These are phyloP conservation scores for Microctonus aethiopoides DNA, from an alignment of 2,888 invertebrate genomes.

Conservation along the genomic window DNA sequence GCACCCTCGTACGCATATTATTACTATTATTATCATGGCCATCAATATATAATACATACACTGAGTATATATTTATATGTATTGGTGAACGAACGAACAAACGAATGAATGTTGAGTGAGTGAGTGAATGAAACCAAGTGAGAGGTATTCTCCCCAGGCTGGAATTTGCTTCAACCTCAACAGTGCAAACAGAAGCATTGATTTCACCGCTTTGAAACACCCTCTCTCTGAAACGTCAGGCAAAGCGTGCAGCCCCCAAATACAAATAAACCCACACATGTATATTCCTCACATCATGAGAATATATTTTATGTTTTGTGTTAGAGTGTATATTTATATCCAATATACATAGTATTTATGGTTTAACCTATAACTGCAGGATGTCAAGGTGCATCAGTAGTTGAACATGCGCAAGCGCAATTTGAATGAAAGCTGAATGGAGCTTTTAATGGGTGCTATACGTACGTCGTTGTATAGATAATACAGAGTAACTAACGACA, in stretches of 20 bases:
- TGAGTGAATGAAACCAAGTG: constrained; percentile 9
- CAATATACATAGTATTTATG: constrained; percentile 1
- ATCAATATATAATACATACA: constrained; percentile 41
- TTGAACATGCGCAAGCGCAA: not conserved
- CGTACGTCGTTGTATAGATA: not conserved
- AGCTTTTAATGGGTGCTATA: not conserved
- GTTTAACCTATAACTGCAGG: not conserved
- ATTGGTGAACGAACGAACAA: not conserved
- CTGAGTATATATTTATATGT: constrained; percentile 13
- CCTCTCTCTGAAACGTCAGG: constrained; percentile 26
- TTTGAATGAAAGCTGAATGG: not conserved
- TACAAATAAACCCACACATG: not conserved
- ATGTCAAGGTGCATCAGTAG: constrained; percentile 29
- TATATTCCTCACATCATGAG: not conserved
- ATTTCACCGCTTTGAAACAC: constrained; percentile 66
- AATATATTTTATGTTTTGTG: not conserved
- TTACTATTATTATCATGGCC: constrained; percentile 36
- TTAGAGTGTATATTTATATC: not conserved
- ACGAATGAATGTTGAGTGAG: too few species aligned
- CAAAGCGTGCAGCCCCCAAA: constrained; percentile 6
- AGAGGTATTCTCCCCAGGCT: constrained; percentile 43
- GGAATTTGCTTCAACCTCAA: constrained; percentile 64
- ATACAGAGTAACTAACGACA: not conserved
- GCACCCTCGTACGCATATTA: constrained; percentile 36
- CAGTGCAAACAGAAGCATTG: constrained; percentile 67